Percentiles rank a stretch among this genome's conserved stretches.
Conservation (phyloP, 2,888 invertebrate species). For the Thymelicus sylvestris region DNA sequence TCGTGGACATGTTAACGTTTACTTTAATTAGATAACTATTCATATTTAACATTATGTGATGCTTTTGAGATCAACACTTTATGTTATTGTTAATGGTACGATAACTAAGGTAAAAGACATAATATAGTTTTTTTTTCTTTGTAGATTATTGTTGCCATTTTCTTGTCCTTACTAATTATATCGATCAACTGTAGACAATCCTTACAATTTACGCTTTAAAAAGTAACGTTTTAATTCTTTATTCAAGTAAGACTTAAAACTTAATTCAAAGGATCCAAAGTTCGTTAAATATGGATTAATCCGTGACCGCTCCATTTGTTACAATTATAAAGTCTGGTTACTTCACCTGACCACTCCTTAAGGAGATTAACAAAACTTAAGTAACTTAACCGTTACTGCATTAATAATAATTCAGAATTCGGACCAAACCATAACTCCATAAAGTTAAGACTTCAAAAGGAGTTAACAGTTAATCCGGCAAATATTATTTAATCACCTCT, state of each 20-base stretch:
- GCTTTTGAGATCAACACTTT: too few relatives aligned
- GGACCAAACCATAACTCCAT: conserved; percentile 49
- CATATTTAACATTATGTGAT: not conserved
- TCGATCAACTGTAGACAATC: too few relatives aligned
- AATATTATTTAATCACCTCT: conserved; percentile 7
- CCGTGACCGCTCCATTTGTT: conserved; percentile 48
- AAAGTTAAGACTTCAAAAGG: conserved; percentile 55
- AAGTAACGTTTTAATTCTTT: not conserved
- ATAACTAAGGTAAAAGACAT: too few relatives aligned
- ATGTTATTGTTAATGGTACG: too few relatives aligned
- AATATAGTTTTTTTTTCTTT: too few relatives aligned
- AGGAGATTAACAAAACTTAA: conserved; percentile 66
- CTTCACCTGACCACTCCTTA: conserved; percentile 43
- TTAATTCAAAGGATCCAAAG: conserved; percentile 10
- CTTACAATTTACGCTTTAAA: too few relatives aligned
- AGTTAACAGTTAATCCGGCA: conserved; percentile 52
- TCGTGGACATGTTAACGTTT: conserved; percentile 37
- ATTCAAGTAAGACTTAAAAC: not conserved
- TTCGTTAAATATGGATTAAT: conserved; percentile 23
- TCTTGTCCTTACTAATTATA: too few relatives aligned
- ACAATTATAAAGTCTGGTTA: conserved; percentile 49
- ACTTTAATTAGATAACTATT: conserved; percentile 5
- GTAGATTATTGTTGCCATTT: too few relatives aligned
- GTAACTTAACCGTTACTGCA: conserved; percentile 47
- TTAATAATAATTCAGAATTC: conserved; percentile 59